phyloP scores from a whole-genome alignment of 1,140 invertebrate genomes.

The Sminthurides bifidus region DNA sequence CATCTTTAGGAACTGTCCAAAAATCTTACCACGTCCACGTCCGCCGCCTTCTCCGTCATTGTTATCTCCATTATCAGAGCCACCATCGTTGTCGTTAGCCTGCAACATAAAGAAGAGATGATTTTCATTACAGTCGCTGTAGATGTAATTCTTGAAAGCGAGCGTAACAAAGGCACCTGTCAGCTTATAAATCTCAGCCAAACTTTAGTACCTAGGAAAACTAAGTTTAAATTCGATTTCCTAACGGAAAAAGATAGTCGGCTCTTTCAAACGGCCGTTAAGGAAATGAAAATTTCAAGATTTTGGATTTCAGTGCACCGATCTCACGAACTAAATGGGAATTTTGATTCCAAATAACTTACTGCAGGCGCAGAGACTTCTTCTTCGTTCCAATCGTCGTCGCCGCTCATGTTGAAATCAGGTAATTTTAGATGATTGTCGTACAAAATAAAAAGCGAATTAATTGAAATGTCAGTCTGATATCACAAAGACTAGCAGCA shows the following conservation, averaged over 20 bases:
- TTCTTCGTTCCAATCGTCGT: constrained; percentile 4
- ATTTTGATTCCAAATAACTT: neutral
- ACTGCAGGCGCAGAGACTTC: neutral
- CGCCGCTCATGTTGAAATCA: too few species aligned
- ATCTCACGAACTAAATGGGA: too few species aligned
- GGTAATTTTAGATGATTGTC: too few species aligned
- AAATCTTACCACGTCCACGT: neutral
- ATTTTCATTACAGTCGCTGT: neutral
- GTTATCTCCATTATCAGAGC: neutral
- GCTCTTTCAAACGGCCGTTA: neutral
- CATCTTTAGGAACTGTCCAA: too few species aligned
- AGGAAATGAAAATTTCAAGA: neutral
- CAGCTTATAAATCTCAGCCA: too few species aligned
- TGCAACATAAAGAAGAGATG: neutral
- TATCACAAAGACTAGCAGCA: too few species aligned
- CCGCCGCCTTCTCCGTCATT: neutral
- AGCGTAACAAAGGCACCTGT: too few species aligned
- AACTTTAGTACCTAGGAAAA: too few species aligned
- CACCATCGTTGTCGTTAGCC: neutral
- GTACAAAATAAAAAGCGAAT: too few species aligned
- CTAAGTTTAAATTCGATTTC: too few species aligned
- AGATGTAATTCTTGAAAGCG: neutral
- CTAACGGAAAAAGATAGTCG: neutral
- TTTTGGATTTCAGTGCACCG: too few species aligned
- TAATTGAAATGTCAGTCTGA: too few species aligned